phyloP scores from a whole-genome alignment of 2,113 vertebrate species.

The Camelus dromedarius region DNA sequence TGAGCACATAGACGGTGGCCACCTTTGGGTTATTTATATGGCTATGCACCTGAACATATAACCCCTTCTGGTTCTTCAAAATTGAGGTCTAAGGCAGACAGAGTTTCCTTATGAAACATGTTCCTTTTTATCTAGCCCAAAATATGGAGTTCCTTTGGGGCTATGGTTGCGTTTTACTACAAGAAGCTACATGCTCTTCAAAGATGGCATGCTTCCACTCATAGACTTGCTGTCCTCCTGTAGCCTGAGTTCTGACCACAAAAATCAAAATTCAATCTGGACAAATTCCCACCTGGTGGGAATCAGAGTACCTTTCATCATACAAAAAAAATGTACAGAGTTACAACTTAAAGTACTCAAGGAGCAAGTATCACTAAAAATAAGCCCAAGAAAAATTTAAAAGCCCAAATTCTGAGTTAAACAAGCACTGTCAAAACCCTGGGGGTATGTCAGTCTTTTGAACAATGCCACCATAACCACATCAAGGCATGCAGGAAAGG shows the following conservation, averaged over 20 bases:
- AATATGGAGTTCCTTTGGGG: neutral
- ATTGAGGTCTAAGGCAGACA: neutral
- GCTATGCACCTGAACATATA: neutral
- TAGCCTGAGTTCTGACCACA: neutral
- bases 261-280: neutral
- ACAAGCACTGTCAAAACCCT: slow-evolving; percentile 27
- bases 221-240: neutral
- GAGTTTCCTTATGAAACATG: neutral
- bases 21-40: neutral
- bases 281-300: neutral
- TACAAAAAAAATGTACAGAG: neutral
- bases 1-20: neutral
- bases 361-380: slow-evolving; percentile 36
- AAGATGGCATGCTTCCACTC: neutral
- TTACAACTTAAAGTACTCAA: slow-evolving; percentile 49
- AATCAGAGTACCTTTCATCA: slow-evolving; percentile 30
- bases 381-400: neutral
- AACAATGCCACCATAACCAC: slow-evolving; percentile 21
- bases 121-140: neutral
- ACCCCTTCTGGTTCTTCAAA: neutral
- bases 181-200: neutral
- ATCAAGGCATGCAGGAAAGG: slow-evolving; percentile 56
- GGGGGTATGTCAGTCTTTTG: slow-evolving; percentile 17
- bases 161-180: neutral
- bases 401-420: slow-evolving; percentile 58